These are phyloP conservation scores for Tetraneura akinire DNA, from an alignment of 1,140 invertebrate genomes.

Conservation along the genomic window DNA sequence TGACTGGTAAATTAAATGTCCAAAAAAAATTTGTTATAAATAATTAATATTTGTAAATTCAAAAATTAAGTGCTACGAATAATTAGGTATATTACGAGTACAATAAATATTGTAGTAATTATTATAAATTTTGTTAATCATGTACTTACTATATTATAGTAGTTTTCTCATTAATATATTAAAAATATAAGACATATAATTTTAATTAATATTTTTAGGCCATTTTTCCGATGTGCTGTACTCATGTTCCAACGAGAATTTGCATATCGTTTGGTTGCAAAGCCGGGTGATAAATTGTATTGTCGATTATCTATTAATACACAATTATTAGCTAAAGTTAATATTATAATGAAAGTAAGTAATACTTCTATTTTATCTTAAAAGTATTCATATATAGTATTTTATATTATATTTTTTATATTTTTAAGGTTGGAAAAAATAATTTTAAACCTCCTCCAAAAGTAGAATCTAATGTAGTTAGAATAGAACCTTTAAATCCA, in stretches of 20 bases:
- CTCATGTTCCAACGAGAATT: slow-evolving; percentile 99
- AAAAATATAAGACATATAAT: too few relatives aligned
- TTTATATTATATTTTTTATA: slow-evolving; percentile 29
- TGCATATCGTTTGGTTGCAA: slow-evolving; percentile 93
- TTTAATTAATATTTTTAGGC: slow-evolving; percentile 59
- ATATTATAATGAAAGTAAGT: slow-evolving; percentile 93
- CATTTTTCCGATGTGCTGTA: slow-evolving; percentile 88
- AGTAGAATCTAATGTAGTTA: slow-evolving; percentile 97
- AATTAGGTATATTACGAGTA: too few relatives aligned
- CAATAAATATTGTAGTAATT: too few relatives aligned
- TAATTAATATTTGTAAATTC: too few relatives aligned
- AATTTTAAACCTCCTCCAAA: slow-evolving; percentile 98
- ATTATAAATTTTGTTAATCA: too few relatives aligned
- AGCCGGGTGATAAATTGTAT: slow-evolving; percentile 96
- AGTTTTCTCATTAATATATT: too few relatives aligned
- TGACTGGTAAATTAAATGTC: too few relatives aligned
- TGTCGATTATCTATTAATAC: slow-evolving; percentile 96
- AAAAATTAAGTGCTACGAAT: too few relatives aligned
- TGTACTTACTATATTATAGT: too few relatives aligned
- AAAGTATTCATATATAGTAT: neutral
- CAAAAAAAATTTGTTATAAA: too few relatives aligned
- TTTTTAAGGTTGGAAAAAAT: slow-evolving; percentile 86
- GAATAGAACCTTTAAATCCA: slow-evolving; percentile 95
- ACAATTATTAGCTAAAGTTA: slow-evolving; percentile 90
- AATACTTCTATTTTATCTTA: neutral